phyloP scores from a whole-genome alignment of 2,888 invertebrate genomes.

The Caenorhabditis sp. region DNA sequence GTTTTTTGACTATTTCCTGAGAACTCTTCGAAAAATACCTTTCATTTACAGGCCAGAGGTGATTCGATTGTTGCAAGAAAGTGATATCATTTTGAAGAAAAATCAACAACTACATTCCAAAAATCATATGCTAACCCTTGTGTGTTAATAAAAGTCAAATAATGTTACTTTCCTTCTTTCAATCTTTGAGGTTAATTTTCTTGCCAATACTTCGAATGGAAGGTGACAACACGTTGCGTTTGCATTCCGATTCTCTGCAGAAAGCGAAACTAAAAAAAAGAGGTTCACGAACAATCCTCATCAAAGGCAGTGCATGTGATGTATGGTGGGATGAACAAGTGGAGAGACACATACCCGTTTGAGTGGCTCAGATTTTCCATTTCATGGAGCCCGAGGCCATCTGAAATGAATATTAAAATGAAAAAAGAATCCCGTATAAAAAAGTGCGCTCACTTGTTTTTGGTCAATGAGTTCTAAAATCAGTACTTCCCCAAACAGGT shows the following conservation, averaged over 20 bases:
- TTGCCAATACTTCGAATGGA: slow-evolving; percentile 80
- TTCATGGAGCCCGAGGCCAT: slow-evolving; percentile 94
- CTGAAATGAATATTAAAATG: slow-evolving; percentile 85
- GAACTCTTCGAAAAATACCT: neutral
- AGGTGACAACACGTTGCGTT: slow-evolving; percentile 76
- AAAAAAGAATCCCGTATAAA: too few relatives aligned
- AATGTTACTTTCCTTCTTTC: slow-evolving; percentile 38
- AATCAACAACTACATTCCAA: slow-evolving; percentile 41
- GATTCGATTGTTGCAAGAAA: slow-evolving; percentile 23
- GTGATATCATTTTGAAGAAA: slow-evolving; percentile 40
- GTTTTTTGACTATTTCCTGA: neutral
- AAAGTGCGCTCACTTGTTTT: too few relatives aligned
- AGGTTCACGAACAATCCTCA: too few relatives aligned
- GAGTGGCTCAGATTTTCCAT: slow-evolving; percentile 95
- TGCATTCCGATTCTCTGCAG: slow-evolving; percentile 73
- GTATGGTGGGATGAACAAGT: slow-evolving; percentile 96
- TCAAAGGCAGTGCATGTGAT: slow-evolving; percentile 93
- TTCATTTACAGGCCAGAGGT: slow-evolving; percentile 42
- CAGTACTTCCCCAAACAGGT: too few relatives aligned
- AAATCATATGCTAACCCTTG: slow-evolving; percentile 37
- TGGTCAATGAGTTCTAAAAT: too few relatives aligned
- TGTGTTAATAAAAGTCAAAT: slow-evolving; percentile 13
- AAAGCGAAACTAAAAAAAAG: neutral
- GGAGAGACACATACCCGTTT: slow-evolving; percentile 93
- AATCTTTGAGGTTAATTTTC: slow-evolving; percentile 76